phyloP scores from a whole-genome alignment of 2,888 invertebrate genomes.

The Dascillus cervinus region DNA sequence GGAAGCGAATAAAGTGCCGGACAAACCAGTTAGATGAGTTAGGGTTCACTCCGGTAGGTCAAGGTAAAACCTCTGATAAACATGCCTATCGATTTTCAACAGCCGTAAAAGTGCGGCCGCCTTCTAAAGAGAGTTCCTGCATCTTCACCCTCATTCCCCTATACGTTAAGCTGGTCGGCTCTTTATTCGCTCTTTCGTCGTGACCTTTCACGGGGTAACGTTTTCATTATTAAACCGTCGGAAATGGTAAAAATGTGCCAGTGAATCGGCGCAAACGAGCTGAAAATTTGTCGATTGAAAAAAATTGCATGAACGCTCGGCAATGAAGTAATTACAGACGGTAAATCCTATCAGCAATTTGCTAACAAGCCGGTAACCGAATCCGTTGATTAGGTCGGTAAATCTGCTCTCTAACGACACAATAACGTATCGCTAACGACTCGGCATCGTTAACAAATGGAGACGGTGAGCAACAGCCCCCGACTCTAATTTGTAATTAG shows the following conservation, averaged over 20 bases:
- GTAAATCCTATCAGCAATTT: constrained; percentile 29
- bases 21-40: constrained; percentile 10
- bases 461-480: constrained; percentile 24
- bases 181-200: no score
- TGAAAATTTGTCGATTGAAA: no score
- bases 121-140: background rate
- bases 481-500: constrained; percentile 28
- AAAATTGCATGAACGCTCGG: no score
- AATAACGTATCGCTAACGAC: constrained; percentile 33
- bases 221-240: no score
- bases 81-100: constrained; percentile 28
- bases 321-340: constrained; percentile 15
- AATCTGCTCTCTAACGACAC: constrained; percentile 32
- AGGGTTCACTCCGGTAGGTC: constrained; percentile 30
- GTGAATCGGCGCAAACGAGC: no score
- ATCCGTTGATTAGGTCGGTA: constrained; percentile 32
- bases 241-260: no score
- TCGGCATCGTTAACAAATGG: constrained; percentile 30
- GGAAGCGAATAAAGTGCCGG: no score
- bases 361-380: constrained; percentile 28
- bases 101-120: constrained; percentile 22
- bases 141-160: constrained; percentile 1
- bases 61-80: constrained; percentile 31
- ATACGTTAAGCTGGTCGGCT: no score
- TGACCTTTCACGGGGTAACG: no score